A percentile compares a stretch with the other conserved stretches of the same genome.
Evolutionary conservation across 2,888 invertebrate species (phyloP).

Genomic region (Hymenopus coronatus): DNA sequence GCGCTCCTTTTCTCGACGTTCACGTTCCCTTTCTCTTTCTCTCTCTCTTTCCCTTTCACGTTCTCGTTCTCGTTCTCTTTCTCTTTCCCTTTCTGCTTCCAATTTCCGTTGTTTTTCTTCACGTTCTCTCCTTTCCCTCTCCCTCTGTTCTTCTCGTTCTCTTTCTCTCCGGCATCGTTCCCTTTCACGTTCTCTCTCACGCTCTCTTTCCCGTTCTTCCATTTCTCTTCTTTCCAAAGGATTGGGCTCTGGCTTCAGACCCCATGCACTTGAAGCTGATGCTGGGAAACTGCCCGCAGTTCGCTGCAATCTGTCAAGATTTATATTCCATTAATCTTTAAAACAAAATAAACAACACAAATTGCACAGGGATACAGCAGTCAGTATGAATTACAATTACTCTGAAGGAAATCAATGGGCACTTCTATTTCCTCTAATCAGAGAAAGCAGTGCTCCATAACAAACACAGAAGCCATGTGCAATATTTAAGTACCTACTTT

Average conservation of each 20-base stretch:
- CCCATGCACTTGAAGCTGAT: slow-evolving; percentile 56
- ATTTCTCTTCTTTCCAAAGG: slow-evolving; percentile 61
- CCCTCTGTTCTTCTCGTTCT: slow-evolving; percentile 60
- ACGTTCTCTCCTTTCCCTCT: slow-evolving; percentile 57
- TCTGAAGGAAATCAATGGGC: too few species aligned
- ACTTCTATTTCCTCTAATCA: too few species aligned
- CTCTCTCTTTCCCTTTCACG: slow-evolving; percentile 43
- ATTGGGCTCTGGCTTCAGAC: slow-evolving; percentile 63
- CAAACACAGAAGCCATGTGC: too few species aligned
- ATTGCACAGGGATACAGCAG: not conserved
- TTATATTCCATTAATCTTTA: not conserved
- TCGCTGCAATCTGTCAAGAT: slow-evolving; percentile 52
- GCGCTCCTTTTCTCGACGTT: slow-evolving; percentile 25
- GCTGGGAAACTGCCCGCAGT: slow-evolving; percentile 57
- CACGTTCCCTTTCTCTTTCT: slow-evolving; percentile 30
- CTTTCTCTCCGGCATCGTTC: slow-evolving; percentile 53
- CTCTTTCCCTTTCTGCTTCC: slow-evolving; percentile 46
- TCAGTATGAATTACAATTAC: too few species aligned
- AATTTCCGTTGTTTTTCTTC: slow-evolving; percentile 48
- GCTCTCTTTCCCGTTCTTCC: slow-evolving; percentile 52
- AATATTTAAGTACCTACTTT: too few species aligned
- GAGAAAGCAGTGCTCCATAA: too few species aligned
- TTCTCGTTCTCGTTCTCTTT: slow-evolving; percentile 52
- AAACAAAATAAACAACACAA: slow-evolving; percentile 39
- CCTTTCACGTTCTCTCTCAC: slow-evolving; percentile 45